Conservation (phyloP, 2,797 vertebrate species). For the Pachyuromys duprasi region DNA sequence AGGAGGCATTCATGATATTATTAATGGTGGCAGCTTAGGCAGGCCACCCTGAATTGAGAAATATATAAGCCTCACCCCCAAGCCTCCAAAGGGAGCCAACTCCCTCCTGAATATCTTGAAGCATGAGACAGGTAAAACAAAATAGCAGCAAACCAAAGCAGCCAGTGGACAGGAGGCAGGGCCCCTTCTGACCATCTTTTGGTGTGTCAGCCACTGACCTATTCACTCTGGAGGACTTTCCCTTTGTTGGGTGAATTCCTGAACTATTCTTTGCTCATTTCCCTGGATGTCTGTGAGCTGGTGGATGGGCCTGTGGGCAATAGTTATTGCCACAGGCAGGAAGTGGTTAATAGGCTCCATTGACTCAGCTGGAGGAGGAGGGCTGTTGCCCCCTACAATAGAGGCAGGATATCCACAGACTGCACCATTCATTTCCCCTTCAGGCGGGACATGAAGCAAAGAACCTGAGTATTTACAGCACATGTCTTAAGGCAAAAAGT, state of each 20-base stretch:
- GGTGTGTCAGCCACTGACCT: neutral
- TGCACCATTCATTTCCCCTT: conserved; percentile 48
- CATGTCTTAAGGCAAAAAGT: rapidly evolving
- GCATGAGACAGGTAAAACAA: neutral
- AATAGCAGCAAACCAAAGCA: neutral
- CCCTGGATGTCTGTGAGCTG: conserved; percentile 36
- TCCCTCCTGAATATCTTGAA: neutral
- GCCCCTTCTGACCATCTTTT: neutral
- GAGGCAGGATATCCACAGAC: conserved; percentile 70
- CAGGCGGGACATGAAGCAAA: rapidly evolving
- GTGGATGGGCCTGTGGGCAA: conserved; percentile 57
- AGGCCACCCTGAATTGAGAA: neutral
- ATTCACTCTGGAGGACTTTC: conserved; percentile 49
- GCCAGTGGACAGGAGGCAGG: neutral
- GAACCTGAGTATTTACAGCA: neutral
- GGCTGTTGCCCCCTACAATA: conserved; percentile 74
- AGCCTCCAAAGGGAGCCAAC: neutral
- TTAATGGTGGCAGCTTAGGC: neutral
- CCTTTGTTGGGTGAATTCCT: conserved; percentile 69
- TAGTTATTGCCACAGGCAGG: conserved; percentile 79
- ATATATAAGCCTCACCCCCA: neutral
- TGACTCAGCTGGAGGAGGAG: conserved; percentile 81
- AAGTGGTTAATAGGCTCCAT: conserved; percentile 80
- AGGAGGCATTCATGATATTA: neutral
- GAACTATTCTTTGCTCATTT: conserved; percentile 67